A percentile compares a stretch with the other conserved stretches of the same genome.
Conservation (phyloP, 2,797 vertebrate genomes). For the Cossypha polioptera region DNA sequence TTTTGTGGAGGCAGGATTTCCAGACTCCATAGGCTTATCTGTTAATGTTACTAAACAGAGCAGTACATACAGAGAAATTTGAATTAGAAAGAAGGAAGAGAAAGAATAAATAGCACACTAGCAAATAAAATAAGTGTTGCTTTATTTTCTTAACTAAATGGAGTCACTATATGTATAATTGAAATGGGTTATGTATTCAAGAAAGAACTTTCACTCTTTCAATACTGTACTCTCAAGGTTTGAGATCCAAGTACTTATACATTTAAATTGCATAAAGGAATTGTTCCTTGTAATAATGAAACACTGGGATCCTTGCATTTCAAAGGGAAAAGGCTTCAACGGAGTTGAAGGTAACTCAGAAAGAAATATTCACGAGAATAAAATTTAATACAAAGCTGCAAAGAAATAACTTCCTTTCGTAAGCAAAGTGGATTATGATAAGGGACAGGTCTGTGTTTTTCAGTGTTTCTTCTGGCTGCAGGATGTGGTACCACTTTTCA, state of each 20-base stretch:
- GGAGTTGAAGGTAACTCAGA: neutral
- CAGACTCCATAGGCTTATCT: neutral
- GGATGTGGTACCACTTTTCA: neutral
- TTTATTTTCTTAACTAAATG: conserved; percentile 55
- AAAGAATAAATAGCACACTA: conserved; percentile 17
- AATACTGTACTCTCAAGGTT: neutral
- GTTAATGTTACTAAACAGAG: neutral
- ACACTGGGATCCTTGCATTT: neutral
- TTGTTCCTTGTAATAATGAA: conserved; percentile 30
- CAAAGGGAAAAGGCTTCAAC: neutral
- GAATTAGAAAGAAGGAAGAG: neutral
- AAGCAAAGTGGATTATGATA: neutral
- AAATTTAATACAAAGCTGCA: neutral
- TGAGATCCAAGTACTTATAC: conserved; percentile 12
- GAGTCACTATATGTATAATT: neutral
- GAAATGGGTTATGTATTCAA: neutral
- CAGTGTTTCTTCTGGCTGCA: neutral
- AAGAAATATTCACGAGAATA: neutral
- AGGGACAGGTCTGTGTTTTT: neutral
- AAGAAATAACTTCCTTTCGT: neutral
- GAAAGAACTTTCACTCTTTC: neutral
- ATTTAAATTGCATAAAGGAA: conserved; percentile 14
- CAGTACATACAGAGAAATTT: neutral
- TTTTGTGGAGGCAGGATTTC: neutral
- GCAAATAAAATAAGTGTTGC: conserved; percentile 41